Percentiles rank a stretch among this genome's conserved stretches.
Conservation (phyloP, 2,797 vertebrate species). For the Artibeus lituratus region DNA sequence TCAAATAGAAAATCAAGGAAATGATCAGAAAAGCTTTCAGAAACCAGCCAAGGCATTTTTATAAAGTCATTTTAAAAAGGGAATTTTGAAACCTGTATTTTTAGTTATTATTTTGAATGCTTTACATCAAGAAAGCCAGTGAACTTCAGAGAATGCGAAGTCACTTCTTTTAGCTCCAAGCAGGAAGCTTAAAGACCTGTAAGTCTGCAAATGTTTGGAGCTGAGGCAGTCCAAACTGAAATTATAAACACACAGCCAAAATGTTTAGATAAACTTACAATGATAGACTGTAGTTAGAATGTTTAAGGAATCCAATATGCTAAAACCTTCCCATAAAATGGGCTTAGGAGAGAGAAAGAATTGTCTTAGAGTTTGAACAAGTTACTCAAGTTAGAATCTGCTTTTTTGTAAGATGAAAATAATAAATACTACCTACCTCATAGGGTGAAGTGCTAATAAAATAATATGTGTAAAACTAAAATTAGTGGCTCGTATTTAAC, state of each 20-base stretch:
- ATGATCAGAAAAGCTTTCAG: not conserved
- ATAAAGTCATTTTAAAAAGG: not conserved
- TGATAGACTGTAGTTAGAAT: not conserved
- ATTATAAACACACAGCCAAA: not conserved
- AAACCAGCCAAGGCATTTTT: not conserved
- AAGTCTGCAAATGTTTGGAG: not conserved
- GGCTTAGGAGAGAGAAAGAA: not conserved
- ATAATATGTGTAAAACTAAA: not conserved
- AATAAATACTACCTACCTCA: not conserved
- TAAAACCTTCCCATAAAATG: not conserved
- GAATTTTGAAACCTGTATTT: not conserved
- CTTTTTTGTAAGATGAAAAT: not conserved
- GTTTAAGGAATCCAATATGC: not conserved
- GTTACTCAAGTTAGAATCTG: not conserved
- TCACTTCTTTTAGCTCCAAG: not conserved
- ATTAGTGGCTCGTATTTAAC: not conserved
- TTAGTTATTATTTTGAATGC: not conserved
- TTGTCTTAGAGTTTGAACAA: not conserved
- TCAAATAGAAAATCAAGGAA: not conserved
- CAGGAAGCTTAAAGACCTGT: not conserved
- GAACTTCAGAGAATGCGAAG: not conserved
- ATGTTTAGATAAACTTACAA: not conserved
- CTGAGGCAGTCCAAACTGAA: not conserved
- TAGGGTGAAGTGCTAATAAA: not conserved
- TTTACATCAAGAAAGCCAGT: not conserved